Percentiles rank a stretch among this genome's conserved stretches.
phyloP scores from a whole-genome alignment of 2,113 vertebrate species.

The Pogonocichla stellata region DNA sequence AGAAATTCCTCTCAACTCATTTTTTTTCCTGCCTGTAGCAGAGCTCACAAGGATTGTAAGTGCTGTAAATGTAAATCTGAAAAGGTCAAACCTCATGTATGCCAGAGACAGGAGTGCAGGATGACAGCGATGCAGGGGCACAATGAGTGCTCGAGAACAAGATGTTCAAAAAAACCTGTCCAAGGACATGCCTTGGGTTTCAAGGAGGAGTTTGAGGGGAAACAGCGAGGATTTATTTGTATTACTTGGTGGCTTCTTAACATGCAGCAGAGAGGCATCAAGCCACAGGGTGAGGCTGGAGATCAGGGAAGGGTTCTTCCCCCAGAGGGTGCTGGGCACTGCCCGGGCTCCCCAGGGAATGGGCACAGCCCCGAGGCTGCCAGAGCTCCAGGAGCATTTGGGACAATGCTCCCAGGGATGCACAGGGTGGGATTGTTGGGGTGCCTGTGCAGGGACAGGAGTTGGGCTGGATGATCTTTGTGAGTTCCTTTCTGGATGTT shows the following conservation, averaged over 20 bases:
- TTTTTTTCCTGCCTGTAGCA: neutral
- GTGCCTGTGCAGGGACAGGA: neutral
- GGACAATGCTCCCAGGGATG: neutral
- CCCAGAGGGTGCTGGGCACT: neutral
- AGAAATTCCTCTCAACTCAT: constrained; percentile 4
- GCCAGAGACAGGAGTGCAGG: neutral
- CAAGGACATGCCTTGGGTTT: neutral
- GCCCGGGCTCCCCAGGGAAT: neutral
- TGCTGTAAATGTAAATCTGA: neutral
- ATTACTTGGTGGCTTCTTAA: rapidly evolving
- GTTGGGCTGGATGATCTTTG: neutral
- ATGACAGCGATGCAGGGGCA: neutral
- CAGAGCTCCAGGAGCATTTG: neutral
- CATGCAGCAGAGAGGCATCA: neutral
- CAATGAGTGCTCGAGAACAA: neutral
- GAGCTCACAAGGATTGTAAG: neutral
- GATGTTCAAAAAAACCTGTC: neutral
- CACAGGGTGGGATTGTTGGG: neutral
- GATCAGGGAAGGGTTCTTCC: neutral
- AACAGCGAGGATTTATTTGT: neutral
- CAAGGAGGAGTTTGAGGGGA: neutral
- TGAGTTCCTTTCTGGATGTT: neutral
- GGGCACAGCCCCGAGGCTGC: rapidly evolving
- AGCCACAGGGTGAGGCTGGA: neutral
- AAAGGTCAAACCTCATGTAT: constrained; percentile 45